Conservation (phyloP, 1,140 invertebrate genomes). For the Pseudobourletiella spinata region DNA sequence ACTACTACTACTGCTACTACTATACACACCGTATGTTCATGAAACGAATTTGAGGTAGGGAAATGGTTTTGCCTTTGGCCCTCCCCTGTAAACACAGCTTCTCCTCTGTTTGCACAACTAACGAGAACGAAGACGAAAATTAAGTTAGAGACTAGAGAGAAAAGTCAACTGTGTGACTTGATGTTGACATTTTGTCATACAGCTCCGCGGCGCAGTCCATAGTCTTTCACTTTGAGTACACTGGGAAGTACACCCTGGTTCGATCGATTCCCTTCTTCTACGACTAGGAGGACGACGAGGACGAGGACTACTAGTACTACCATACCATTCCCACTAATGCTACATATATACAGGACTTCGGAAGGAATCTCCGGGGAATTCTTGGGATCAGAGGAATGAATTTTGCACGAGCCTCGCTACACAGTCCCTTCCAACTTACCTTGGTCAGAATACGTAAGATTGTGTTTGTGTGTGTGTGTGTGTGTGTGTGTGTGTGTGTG, state of each 20-base stretch:
- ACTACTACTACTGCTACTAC: background rate
- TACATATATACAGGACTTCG: conserved; percentile 28
- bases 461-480: background rate
- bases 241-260: background rate
- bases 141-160: conserved; percentile 33
- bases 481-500: background rate
- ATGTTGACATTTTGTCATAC: conserved; percentile 36
- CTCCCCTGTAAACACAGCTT: conserved; percentile 21
- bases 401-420: conserved; percentile 30
- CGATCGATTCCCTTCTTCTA: background rate
- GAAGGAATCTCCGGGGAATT: conserved; percentile 27
- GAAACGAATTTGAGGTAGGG: conserved; percentile 23
- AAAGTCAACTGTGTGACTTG: conserved; percentile 35
- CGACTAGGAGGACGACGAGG: no score
- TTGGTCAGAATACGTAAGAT: background rate
- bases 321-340: conserved; percentile 13
- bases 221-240: background rate
- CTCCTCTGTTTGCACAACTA: conserved; percentile 35
- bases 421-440: background rate
- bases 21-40: background rate
- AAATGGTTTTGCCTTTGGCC: conserved; percentile 25
- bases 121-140: conserved; percentile 36
- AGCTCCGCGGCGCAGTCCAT: background rate
- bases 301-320: background rate
- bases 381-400: conserved; percentile 27